These are phyloP conservation scores for Microctonus aethiopoides DNA, from an alignment of 2,888 invertebrate genomes.

Conservation along the genomic window DNA sequence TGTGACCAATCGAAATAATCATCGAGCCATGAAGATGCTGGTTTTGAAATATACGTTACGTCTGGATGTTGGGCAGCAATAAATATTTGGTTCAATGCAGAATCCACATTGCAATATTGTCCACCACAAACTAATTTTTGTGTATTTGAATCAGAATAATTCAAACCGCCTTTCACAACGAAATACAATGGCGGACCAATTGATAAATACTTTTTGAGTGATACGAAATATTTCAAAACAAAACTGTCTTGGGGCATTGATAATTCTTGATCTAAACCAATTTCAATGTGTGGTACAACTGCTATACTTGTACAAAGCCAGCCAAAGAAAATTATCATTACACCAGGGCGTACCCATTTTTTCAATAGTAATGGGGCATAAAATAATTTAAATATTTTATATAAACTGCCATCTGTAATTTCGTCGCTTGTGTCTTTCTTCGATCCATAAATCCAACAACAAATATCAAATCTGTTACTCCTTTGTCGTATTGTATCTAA, in stretches of 20 bases:
- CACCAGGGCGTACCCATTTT: slow-evolving; percentile 76
- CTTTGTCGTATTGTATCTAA: slow-evolving; percentile 84
- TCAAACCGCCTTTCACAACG: slow-evolving; percentile 82
- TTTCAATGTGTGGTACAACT: slow-evolving; percentile 88
- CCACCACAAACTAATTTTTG: slow-evolving; percentile 91
- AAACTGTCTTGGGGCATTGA: slow-evolving; percentile 99
- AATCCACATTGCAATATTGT: slow-evolving; percentile 80
- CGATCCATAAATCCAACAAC: slow-evolving; percentile 81
- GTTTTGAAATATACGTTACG: slow-evolving; percentile 83
- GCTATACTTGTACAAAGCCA: slow-evolving; percentile 92
- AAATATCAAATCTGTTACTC: slow-evolving; percentile 80
- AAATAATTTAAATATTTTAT: slow-evolving; percentile 84
- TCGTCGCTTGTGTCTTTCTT: slow-evolving; percentile 73
- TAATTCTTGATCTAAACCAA: slow-evolving; percentile 95
- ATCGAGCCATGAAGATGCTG: slow-evolving; percentile 94
- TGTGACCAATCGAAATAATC: slow-evolving; percentile 94
- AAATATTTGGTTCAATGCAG: slow-evolving; percentile 79
- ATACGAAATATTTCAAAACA: slow-evolving; percentile 91
- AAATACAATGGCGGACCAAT: slow-evolving; percentile 96
- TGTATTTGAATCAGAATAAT: slow-evolving; percentile 74
- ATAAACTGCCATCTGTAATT: slow-evolving; percentile 80
- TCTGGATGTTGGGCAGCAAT: slow-evolving; percentile 66
- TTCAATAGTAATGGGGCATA: slow-evolving; percentile 90
- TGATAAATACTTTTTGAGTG: slow-evolving; percentile 83
- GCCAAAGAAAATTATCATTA: slow-evolving; percentile 89